Conservation (phyloP, 2,113 vertebrate species). For the Telmatochromis bifrenatus region DNA sequence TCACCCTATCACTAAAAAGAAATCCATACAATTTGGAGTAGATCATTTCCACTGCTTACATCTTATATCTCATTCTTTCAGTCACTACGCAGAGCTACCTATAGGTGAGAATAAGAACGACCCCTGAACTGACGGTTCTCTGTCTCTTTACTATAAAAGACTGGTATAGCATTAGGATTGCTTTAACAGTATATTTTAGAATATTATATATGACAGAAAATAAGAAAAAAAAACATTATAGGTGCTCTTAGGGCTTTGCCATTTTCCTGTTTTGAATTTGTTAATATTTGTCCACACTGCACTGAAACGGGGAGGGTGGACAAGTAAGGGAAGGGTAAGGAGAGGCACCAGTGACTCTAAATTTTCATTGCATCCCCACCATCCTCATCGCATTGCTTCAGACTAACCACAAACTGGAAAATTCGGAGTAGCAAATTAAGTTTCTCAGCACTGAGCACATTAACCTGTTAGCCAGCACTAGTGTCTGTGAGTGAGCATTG, state of each 20-base stretch:
- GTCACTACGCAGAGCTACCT: neutral
- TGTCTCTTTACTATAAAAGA: neutral
- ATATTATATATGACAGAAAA: neutral
- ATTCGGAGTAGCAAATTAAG: conserved; percentile 43
- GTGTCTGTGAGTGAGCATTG: neutral
- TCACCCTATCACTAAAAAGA: neutral
- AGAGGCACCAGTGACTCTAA: neutral
- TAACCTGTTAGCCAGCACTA: conserved; percentile 57
- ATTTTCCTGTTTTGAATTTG: neutral
- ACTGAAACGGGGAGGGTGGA: neutral
- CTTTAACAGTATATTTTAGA: neutral
- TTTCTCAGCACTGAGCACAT: conserved; percentile 56
- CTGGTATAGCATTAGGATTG: neutral
- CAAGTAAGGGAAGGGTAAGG: neutral
- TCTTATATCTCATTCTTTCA: neutral
- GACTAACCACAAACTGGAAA: conserved; percentile 4
- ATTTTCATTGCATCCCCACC: neutral
- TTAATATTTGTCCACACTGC: neutral
- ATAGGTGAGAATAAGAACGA: neutral
- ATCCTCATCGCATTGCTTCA: neutral
- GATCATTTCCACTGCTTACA: neutral
- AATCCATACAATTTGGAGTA: neutral
- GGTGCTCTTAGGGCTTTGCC: neutral
- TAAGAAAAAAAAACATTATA: neutral
- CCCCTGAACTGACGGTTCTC: neutral